Percentiles rank a stretch among this genome's conserved stretches.
phyloP scores from a whole-genome alignment of 1,140 invertebrate species.

The Luehdorfia chinensis region DNA sequence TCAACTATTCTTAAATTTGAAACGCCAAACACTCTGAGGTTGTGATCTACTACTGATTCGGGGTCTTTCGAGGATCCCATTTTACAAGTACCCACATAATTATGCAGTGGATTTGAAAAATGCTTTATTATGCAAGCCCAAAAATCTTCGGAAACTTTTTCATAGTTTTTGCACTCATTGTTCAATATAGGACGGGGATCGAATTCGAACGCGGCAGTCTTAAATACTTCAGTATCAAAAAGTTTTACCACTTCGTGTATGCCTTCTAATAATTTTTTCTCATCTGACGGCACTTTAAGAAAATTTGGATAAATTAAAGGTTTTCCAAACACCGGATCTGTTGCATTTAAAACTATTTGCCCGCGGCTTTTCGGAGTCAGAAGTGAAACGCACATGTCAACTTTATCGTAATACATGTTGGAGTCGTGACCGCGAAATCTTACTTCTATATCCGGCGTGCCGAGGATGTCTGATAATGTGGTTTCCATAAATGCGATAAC shows the following conservation, averaged over 20 bases:
- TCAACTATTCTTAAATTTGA: constrained; percentile 85
- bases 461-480: constrained; percentile 76
- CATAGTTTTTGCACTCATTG: constrained; percentile 74
- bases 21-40: constrained; percentile 84
- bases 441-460: constrained; percentile 78
- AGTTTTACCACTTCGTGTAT: constrained; percentile 75
- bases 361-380: constrained; percentile 86
- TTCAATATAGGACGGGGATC: constrained; percentile 64
- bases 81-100: constrained; percentile 85
- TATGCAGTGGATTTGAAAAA: constrained; percentile 82
- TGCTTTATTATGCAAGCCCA: constrained; percentile 86
- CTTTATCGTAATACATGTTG: constrained; percentile 79
- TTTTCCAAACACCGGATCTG: constrained; percentile 82
- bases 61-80: constrained; percentile 85
- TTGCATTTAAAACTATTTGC: constrained; percentile 81
- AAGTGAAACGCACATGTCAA: constrained; percentile 81
- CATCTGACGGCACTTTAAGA: constrained; percentile 85
- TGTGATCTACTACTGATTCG: constrained; percentile 85
- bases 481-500: constrained; percentile 81
- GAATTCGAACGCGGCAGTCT: constrained; percentile 64
- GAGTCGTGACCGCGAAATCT: constrained; percentile 78
- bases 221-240: constrained; percentile 76
- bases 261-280: constrained; percentile 84
- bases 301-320: constrained; percentile 90
- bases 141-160: constrained; percentile 82